Evolutionary conservation across 2,113 vertebrate species (phyloP).

Genomic region (Eclectus roratus): DNA sequence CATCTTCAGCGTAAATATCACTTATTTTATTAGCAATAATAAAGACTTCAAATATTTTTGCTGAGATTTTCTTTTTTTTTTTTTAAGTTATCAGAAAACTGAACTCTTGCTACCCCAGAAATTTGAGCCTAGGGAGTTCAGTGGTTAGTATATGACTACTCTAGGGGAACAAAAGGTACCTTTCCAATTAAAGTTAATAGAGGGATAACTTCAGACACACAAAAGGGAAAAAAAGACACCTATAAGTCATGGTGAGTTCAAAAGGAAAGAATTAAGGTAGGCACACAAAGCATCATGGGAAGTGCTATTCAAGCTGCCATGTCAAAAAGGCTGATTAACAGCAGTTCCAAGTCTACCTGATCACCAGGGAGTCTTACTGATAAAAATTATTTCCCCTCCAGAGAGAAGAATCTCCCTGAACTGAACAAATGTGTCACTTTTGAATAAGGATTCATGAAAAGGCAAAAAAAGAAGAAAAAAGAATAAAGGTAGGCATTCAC

Average conservation of each 20-base stretch:
- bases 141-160: slow-evolving; percentile 74
- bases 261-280: slow-evolving; percentile 80
- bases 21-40: slow-evolving; percentile 38
- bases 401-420: slow-evolving; percentile 78
- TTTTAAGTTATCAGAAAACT: slow-evolving; percentile 60
- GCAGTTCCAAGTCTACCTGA: slow-evolving; percentile 78
- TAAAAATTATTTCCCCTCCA: slow-evolving; percentile 81
- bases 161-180: slow-evolving; percentile 78
- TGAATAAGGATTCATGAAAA: slow-evolving; percentile 78
- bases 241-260: slow-evolving; percentile 82
- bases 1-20: neutral
- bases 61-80: slow-evolving; percentile 31
- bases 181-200: slow-evolving; percentile 85
- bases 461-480: slow-evolving; percentile 59
- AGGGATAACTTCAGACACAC: slow-evolving; percentile 81
- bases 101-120: slow-evolving; percentile 75
- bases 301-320: slow-evolving; percentile 80
- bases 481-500: slow-evolving; percentile 71
- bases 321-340: slow-evolving; percentile 83
- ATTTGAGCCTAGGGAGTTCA: slow-evolving; percentile 76
- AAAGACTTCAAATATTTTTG: slow-evolving; percentile 23
- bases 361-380: slow-evolving; percentile 84
- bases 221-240: slow-evolving; percentile 79
- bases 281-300: slow-evolving; percentile 81
- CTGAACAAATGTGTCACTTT: slow-evolving; percentile 79